Evolutionary conservation across 2,888 invertebrate genomes (phyloP).

Genomic region (Megaustenia siamemsis): DNA sequence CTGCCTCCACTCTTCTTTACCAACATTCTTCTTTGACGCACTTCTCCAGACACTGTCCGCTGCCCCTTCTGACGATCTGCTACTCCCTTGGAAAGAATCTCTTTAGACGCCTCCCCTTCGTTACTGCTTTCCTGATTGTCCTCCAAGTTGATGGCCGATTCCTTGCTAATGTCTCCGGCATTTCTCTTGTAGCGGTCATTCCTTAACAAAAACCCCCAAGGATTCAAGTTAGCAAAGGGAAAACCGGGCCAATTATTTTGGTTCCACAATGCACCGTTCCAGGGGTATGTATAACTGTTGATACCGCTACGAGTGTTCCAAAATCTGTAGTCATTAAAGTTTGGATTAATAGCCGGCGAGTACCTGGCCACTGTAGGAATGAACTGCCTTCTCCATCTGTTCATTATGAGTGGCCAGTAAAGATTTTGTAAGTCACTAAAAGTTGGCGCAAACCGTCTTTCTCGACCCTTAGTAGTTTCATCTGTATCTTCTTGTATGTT

Average conservation of each 20-base stretch:
- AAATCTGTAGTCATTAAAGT: neutral
- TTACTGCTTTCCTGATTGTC: neutral
- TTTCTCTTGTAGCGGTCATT: slow-evolving; percentile 3
- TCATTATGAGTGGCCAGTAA: slow-evolving; percentile 4
- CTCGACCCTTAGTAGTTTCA: neutral
- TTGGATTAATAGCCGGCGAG: neutral
- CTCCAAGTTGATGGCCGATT: neutral
- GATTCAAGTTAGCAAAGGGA: neutral
- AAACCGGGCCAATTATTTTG: neutral
- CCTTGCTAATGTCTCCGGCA: neutral
- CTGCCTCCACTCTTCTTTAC: slow-evolving; percentile 23
- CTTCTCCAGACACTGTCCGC: slow-evolving; percentile 42
- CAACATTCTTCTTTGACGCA: neutral
- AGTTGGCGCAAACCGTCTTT: neutral
- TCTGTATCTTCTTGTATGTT: neutral
- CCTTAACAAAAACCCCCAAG: neutral
- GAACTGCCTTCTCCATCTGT: slow-evolving; percentile 3
- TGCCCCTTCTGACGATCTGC: neutral
- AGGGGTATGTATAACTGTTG: neutral
- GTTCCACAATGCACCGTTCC: neutral
- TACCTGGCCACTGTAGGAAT: neutral
- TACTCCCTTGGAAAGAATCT: neutral
- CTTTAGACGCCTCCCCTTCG: neutral
- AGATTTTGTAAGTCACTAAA: neutral
- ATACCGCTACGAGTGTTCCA: neutral